Evolutionary conservation across 2,113 vertebrate genomes (phyloP).

Genomic region (Marmota monax): DNA sequence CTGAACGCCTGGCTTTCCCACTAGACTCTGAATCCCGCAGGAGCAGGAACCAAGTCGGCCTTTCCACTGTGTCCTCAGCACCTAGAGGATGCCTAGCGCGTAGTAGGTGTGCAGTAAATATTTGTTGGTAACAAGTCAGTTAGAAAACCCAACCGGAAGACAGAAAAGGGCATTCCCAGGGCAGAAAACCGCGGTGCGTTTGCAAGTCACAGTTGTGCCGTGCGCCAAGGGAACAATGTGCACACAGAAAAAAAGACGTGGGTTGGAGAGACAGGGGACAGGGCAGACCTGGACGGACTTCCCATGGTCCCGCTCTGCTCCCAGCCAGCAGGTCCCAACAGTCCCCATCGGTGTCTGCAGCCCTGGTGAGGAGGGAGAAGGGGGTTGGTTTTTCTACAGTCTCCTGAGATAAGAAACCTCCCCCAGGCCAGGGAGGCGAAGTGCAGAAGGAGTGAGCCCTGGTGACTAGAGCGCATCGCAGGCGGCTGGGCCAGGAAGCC

Average conservation of each 20-base stretch:
- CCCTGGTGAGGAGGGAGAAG: neutral
- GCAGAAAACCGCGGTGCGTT: neutral
- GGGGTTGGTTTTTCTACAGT: neutral
- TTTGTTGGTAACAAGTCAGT: neutral
- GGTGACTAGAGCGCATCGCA: neutral
- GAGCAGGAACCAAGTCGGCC: neutral
- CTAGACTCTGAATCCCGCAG: neutral
- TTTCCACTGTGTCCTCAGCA: neutral
- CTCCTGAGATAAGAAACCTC: neutral
- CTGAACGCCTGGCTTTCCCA: neutral
- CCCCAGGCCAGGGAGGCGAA: neutral
- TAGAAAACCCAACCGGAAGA: neutral
- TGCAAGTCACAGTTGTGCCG: neutral
- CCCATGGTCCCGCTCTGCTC: neutral
- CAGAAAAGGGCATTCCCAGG: neutral
- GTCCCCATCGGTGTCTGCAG: neutral
- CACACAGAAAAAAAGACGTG: neutral
- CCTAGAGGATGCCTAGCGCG: neutral
- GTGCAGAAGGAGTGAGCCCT: too few species aligned
- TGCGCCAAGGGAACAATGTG: neutral
- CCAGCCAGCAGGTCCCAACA: neutral
- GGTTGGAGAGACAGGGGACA: neutral
- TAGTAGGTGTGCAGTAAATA: neutral
- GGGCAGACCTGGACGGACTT: neutral
- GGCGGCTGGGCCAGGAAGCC: neutral